Evolutionary conservation across 2,888 invertebrate genomes (phyloP), one percentile per base, ranked within the genome.

Genomic region (Hydrotaea diabolus): DNA sequence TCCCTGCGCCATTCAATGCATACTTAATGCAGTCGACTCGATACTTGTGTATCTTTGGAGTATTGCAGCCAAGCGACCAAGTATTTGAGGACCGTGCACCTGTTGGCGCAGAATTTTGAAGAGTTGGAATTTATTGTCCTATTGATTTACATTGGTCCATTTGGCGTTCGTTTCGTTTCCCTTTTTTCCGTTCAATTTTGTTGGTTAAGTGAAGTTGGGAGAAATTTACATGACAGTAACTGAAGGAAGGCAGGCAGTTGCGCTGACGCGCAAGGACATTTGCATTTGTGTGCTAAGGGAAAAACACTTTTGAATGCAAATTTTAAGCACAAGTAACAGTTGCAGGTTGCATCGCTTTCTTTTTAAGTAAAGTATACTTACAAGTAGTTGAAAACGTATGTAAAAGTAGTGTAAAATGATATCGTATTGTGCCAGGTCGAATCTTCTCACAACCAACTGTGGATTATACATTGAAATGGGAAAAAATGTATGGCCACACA

Each of bases 1-100:
- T 75, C 62, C 59, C 62, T 69, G 5, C 36, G 69, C 59, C 62
- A 72, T 76, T 23, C 72, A 73, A 73, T 79, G 57, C 31, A 73
- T 57, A 80, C 21, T 59, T 80, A 77, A 80, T 76, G 64, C 8
- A 26, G 49, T 8, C 13, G 4, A 59, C 13, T 15, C 49, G 49
- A 49, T n/a, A 4, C 49, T 4, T 31, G 31, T 31, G 7, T 31
- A 7, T 31, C 31, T 31, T 9, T n/a, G n/a, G 43, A 43, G 11
- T 13, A 7, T 19, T 21, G 31, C 21, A 23, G 8, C 23, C 9
- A 57, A 1, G 23, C 4, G 23, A 0, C 8, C 2, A 1, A 57
- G 23, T 3, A 26, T 23, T 59, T 59, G 26, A 9, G 39, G 31
- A 2, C 2, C 31, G 15, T 59, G 59, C 59, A 59, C 26, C 59